A percentile compares a stretch with the other conserved stretches of the same genome.
Conservation (phyloP, 2,888 invertebrate species). For the Teleogryllus oceanicus region DNA sequence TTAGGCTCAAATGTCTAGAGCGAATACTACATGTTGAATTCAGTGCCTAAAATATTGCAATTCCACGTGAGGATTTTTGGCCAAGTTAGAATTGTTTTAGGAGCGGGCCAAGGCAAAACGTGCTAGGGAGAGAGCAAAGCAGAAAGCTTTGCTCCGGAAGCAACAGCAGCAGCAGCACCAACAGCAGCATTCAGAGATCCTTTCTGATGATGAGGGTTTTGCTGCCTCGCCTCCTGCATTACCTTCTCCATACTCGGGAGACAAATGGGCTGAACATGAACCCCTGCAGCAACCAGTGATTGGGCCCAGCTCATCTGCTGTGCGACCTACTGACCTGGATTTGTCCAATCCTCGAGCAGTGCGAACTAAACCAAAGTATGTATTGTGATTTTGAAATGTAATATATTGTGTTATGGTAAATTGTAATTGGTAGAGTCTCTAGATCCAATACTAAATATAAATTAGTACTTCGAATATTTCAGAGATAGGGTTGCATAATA, state of each 20-base stretch:
- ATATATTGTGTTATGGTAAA: too few species aligned
- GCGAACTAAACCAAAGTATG: background rate
- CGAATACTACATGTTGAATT: too few species aligned
- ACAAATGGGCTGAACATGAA: constrained; percentile 25
- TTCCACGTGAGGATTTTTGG: too few species aligned
- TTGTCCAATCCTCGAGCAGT: constrained; percentile 21
- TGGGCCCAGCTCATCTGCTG: constrained; percentile 26
- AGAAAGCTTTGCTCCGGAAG: constrained; percentile 56
- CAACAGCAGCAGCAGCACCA: constrained; percentile 44
- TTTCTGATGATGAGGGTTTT: constrained; percentile 33
- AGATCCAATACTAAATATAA: too few species aligned
- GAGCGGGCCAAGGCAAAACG: constrained; percentile 67
- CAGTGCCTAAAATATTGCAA: too few species aligned
- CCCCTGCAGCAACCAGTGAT: constrained; percentile 22
- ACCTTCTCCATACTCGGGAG: background rate
- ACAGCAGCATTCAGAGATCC: background rate
- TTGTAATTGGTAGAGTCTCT: too few species aligned
- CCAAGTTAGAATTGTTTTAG: constrained; percentile 42
- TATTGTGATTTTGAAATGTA: too few species aligned
- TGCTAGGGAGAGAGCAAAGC: constrained; percentile 65
- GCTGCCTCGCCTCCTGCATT: constrained; percentile 25
- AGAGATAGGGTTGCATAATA: too few species aligned
- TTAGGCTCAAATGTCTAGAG: too few species aligned
- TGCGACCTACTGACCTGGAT: constrained; percentile 37
- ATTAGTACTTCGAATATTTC: too few species aligned